Base-by-base conservation (phyloP, 1,140 invertebrate species). In the Platorchestia sp. region DNA sequence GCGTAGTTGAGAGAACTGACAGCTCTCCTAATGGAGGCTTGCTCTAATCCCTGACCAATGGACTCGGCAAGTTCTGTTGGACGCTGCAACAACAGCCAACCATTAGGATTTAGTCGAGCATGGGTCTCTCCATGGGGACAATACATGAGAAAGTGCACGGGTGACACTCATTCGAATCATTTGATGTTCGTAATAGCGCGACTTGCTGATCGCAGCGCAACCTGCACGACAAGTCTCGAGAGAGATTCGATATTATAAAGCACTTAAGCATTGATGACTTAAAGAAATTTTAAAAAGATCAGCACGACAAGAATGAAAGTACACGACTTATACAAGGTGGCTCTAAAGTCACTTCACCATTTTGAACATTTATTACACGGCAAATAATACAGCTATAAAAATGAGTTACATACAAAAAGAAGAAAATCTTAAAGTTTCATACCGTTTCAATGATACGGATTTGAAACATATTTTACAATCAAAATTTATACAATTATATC, bases 21-120 rank as follows among this genome's bases (percentile, higher is more conserved):
- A 93, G 91, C 7, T 40, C 91, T 93, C 44, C 91, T 93, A 93
- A 93, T 93, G 91, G 91, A 93, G 40, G 22, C 91, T 93, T 45
- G 43, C 91, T 36, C 41, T 93, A 93, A 93, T 93, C 91, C 45
- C 91, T 44, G 43, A n/a, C 91, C 91, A 47, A 93, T 93, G 44
- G 44, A 93, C 43, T 93, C 40, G 6, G 43, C 87, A 89, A 44
- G 87, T 89, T 89, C 41, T 41, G 87, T 44, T 89, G 87, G 87
- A 89, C 59, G 87, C 87, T 89, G 87, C 41, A 89, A 89, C 87
- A 89, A 89, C 87, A 89, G n/a, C 87, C 87, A 42, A 89, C 87
- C 87, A 89, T 89, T 89, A 89, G 87, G 87, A 89, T 89, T 89
- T 89, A 41, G 10, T 89, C 43, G 41, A 89, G 87, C 87, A 89